Conservation (phyloP, 2,113 vertebrate species). For the Istiophorus platypterus region DNA sequence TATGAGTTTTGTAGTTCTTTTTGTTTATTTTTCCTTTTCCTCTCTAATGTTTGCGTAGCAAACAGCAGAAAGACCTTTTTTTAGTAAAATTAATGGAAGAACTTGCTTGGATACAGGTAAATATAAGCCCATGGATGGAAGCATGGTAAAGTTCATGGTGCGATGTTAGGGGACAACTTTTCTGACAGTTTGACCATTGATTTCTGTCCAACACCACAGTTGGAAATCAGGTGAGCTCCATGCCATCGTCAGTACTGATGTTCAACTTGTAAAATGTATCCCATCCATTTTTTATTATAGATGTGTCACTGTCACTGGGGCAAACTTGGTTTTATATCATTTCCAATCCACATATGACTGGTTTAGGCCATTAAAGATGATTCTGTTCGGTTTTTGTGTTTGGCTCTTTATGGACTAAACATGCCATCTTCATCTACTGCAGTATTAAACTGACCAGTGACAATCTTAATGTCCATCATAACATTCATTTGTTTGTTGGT, state of each 20-base stretch:
- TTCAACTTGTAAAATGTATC: background rate
- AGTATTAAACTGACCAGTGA: background rate
- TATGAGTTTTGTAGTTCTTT: background rate
- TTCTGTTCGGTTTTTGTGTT: background rate
- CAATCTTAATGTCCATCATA: background rate
- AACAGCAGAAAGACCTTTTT: background rate
- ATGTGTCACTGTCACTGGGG: background rate
- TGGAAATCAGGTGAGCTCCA: slow-evolving; percentile 56
- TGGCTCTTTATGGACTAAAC: too few species aligned
- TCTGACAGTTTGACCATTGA: slow-evolving; percentile 46
- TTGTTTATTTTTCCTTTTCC: background rate
- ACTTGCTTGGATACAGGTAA: background rate
- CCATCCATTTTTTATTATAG: background rate
- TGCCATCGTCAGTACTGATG: background rate
- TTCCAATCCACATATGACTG: too few species aligned
- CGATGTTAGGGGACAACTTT: slow-evolving; percentile 52
- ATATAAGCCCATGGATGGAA: background rate
- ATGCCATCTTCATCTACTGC: background rate
- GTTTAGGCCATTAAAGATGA: background rate
- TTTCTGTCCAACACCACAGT: slow-evolving; percentile 19
- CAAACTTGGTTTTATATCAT: too few species aligned
- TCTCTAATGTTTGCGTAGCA: background rate
- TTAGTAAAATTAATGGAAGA: background rate
- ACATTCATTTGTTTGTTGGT: background rate
- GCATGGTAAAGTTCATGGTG: background rate